phyloP scores from a whole-genome alignment of 2,797 vertebrate species.

The Uromys caudimaculatus region DNA sequence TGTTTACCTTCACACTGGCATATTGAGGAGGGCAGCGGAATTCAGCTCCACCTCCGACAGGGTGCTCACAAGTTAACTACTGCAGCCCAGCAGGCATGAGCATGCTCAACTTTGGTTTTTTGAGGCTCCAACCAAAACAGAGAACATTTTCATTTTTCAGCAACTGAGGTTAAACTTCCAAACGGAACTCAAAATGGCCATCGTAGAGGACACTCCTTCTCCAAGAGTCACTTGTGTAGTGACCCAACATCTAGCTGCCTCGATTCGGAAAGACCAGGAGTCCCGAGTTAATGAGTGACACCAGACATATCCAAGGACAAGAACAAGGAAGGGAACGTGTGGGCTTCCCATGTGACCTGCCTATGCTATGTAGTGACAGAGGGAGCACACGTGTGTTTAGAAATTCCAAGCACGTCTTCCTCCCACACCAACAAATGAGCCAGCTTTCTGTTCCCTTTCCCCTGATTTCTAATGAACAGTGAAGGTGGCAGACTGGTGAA shows the following conservation, averaged over 20 bases:
- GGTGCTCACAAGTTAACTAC: conserved; percentile 14
- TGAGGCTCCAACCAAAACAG: conserved; percentile 73
- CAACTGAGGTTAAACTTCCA: conserved; percentile 66
- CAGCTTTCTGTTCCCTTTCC: not conserved
- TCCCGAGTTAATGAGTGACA: not conserved
- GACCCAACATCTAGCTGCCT: not conserved
- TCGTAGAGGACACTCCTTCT: conserved; percentile 68
- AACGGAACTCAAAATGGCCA: conserved; percentile 68
- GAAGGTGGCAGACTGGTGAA: not conserved
- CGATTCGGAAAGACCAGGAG: conserved; percentile 6
- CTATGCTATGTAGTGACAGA: rapidly evolving
- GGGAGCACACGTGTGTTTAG: not conserved
- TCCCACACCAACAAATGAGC: not conserved
- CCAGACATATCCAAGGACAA: not conserved
- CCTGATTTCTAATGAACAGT: not conserved
- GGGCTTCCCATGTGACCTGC: not conserved
- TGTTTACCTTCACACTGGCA: not conserved
- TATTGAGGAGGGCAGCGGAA: not conserved
- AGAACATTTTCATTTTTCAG: conserved; percentile 74
- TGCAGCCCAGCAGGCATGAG: conserved; percentile 59
- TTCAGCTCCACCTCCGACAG: not conserved
- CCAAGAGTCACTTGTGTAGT: conserved; percentile 61
- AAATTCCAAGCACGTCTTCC: not conserved
- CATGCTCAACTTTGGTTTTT: conserved; percentile 42
- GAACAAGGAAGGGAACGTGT: rapidly evolving